These are phyloP conservation scores for Ormyrus thymus DNA, from an alignment of 2,888 invertebrate genomes.

Conservation along the genomic window DNA sequence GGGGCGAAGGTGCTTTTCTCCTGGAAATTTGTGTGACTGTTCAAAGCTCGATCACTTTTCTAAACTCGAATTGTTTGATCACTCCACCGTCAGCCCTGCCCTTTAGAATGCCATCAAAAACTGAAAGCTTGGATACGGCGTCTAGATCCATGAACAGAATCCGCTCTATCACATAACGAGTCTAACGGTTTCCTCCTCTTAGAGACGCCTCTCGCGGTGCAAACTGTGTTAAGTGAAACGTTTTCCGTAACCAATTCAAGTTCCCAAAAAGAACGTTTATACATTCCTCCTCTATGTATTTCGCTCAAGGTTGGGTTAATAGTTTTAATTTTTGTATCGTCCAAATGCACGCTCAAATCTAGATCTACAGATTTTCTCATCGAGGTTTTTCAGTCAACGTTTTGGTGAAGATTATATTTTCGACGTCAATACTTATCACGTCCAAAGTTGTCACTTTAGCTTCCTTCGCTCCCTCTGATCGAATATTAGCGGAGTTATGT, in stretches of 20 bases:
- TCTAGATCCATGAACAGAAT: not conserved
- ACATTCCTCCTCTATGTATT: not conserved
- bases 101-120: not conserved
- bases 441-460: constrained; percentile 49
- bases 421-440: constrained; percentile 27
- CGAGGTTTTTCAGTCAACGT: constrained; percentile 56
- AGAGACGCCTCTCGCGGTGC: not conserved
- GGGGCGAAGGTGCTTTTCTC: too few relatives aligned
- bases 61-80: too few relatives aligned
- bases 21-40: too few relatives aligned
- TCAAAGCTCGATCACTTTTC: too few relatives aligned
- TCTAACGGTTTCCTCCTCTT: not conserved
- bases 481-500: constrained; percentile 40
- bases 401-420: constrained; percentile 44
- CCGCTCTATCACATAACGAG: not conserved
- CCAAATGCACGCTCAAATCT: constrained; percentile 56
- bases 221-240: not conserved
- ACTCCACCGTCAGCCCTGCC: too few relatives aligned
- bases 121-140: too few relatives aligned
- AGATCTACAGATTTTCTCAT: constrained; percentile 56
- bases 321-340: constrained; percentile 28
- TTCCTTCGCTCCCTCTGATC: constrained; percentile 55
- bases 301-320: not conserved
- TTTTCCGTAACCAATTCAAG: not conserved
- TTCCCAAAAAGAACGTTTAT: not conserved